These are phyloP conservation scores for Aegotheles bennettii DNA, from an alignment of 2,113 vertebrate species.

Conservation along the genomic window DNA sequence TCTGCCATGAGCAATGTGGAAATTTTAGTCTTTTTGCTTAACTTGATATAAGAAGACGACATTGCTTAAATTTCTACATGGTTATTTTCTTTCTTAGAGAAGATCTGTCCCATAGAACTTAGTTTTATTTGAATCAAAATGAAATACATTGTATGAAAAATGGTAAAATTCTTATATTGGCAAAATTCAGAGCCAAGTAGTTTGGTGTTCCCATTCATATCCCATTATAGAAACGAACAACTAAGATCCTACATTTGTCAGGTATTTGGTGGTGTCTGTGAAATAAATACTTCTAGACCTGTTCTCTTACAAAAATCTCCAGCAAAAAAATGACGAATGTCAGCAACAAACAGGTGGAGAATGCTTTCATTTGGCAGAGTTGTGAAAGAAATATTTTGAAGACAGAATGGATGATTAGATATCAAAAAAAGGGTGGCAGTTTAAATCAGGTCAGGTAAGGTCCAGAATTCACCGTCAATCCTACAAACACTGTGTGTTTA, in stretches of 20 bases:
- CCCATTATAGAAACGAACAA: background rate
- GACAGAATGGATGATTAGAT: background rate
- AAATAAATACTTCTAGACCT: background rate
- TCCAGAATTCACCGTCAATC: background rate
- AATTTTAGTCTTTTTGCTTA: slow-evolving; percentile 16
- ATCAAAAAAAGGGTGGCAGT: background rate
- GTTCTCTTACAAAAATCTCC: background rate
- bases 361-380: background rate
- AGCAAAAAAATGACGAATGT: background rate
- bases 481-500: background rate
- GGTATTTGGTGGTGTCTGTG: background rate
- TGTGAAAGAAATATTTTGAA: background rate
- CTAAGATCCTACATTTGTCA: background rate
- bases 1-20: slow-evolving; percentile 14
- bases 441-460: background rate
- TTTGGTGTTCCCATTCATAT: background rate
- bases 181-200: background rate
- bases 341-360: background rate
- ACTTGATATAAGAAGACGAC: background rate
- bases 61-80: background rate
- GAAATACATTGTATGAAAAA: background rate
- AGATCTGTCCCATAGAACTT: background rate
- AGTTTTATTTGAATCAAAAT: background rate
- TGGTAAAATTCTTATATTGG: background rate
- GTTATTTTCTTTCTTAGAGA: background rate